These are phyloP conservation scores for Pangasianodon gigas DNA, from an alignment of 2,113 vertebrate species.

Conservation along the genomic window DNA sequence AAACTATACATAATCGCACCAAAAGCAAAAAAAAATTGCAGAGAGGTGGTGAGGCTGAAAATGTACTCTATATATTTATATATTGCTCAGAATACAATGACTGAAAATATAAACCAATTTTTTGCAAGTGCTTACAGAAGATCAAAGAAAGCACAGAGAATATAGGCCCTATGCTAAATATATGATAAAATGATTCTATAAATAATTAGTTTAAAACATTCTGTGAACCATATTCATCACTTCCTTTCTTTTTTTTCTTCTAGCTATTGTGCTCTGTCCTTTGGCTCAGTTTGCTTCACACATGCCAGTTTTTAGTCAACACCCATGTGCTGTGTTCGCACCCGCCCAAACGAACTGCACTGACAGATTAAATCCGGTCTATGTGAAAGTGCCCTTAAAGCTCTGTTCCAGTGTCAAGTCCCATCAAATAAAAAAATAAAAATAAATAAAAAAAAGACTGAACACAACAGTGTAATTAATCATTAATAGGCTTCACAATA, in stretches of 20 bases:
- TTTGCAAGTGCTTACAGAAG: neutral
- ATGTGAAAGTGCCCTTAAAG: neutral
- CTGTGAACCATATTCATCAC: neutral
- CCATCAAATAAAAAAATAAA: neutral
- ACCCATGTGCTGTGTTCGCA: neutral
- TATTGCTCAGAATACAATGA: neutral
- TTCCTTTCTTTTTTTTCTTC: neutral
- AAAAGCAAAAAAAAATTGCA: neutral
- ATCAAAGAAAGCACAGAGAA: neutral
- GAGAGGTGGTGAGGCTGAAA: neutral
- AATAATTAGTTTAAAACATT: neutral
- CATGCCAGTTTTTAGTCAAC: neutral
- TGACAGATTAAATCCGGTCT: neutral
- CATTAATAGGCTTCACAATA: neutral
- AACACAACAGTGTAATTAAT: neutral
- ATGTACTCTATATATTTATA: neutral
- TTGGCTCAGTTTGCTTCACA: neutral
- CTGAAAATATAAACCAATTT: neutral
- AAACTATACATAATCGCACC: neutral
- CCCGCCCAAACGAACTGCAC: neutral
- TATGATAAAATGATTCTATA: neutral
- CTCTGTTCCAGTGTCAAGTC: neutral
- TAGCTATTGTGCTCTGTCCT: neutral
- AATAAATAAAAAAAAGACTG: neutral
- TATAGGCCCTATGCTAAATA: neutral